Base-by-base conservation (phyloP, 2,797 vertebrate species). In the Hybognathus amarus region DNA sequence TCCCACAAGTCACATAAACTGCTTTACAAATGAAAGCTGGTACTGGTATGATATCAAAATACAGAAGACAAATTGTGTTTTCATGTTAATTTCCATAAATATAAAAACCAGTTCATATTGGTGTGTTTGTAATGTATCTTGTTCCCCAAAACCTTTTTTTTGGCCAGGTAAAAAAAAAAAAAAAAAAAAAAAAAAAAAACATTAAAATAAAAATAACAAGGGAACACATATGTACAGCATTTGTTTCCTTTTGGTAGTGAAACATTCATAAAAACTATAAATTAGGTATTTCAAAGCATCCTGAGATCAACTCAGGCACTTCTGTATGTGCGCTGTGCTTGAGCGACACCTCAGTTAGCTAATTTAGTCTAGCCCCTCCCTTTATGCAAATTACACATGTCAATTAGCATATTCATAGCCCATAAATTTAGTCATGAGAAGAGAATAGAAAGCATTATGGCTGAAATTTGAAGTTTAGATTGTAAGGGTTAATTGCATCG, bases 21-120 rank as follows among this genome's bases (percentile, higher is more conserved):
- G 89, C 89, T 93, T 94, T 93, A 95, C 91, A 95, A 95, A 94
- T 91, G 83, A 95, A 95, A 94, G 92, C 92, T 94, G 94, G 93
- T 95, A 94, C 93, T 94, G 92, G 87, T 96, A 91, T 91, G 92
- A 88, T 95, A 96, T 94, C 94, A 96, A 96, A 96, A 95, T 95
- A 96, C 93, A 96, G 91, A 94, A 93, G 93, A 94, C 92, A 95
- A 92, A 88, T 85, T 85, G 89, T 90, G 88, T 93, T 90, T 91
- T 86, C 45, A 71, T 86, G 82, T 87, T 82, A 64, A 88, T 86
- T 69, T 79, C 79, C 80, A 89, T 88, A 89, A 87, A 91, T 95
- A 95, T 92, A 96, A 95, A 94, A 95, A 94, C 87, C 90, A 93
- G 89, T 93, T 95, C 92, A 81, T 85, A 82, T 87, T 67, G 81